Evolutionary conservation across 23 tunicate species (phyloP).

Genomic region (Halocynthia aurantium): DNA sequence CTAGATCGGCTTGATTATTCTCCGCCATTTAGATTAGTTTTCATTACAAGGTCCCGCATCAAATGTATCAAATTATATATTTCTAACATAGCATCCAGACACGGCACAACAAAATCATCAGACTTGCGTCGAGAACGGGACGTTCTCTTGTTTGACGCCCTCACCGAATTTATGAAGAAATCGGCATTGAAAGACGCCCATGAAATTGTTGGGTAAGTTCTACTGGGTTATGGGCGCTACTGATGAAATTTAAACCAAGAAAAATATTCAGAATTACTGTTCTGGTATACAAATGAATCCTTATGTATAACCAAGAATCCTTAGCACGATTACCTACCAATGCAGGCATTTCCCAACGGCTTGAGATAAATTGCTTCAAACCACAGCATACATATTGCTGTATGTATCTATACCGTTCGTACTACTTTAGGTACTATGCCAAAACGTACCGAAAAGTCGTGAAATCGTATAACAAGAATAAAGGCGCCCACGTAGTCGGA

Average conservation of each 20-base stretch:
- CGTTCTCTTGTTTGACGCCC: conserved; percentile 60
- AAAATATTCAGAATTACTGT: too few species aligned
- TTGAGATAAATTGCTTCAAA: too few species aligned
- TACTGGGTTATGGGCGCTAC: not conserved
- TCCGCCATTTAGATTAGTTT: too few species aligned
- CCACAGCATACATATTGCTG: not conserved
- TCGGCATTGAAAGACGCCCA: conserved; percentile 67
- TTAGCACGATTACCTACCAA: too few species aligned
- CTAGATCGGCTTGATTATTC: too few species aligned
- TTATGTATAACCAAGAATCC: too few species aligned
- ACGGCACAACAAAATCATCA: conserved; percentile 15
- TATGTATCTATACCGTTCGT: too few species aligned
- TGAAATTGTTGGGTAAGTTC: conserved; percentile 63
- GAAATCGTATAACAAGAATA: conserved; percentile 32
- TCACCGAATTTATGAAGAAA: conserved; percentile 75
- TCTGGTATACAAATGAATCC: too few species aligned
- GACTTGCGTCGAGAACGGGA: conserved; percentile 23
- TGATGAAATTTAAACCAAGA: too few species aligned
- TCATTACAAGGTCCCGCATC: too few species aligned
- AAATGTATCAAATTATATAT: too few species aligned
- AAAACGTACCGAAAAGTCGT: conserved; percentile 65
- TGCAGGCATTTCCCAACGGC: too few species aligned
- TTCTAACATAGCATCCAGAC: conserved; percentile 20
- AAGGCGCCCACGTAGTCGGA: conserved; percentile 67
- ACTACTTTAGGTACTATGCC: conserved; percentile 41